Base-by-base conservation (phyloP, 1,140 invertebrate genomes). In the Lordiphosa collinella region DNA sequence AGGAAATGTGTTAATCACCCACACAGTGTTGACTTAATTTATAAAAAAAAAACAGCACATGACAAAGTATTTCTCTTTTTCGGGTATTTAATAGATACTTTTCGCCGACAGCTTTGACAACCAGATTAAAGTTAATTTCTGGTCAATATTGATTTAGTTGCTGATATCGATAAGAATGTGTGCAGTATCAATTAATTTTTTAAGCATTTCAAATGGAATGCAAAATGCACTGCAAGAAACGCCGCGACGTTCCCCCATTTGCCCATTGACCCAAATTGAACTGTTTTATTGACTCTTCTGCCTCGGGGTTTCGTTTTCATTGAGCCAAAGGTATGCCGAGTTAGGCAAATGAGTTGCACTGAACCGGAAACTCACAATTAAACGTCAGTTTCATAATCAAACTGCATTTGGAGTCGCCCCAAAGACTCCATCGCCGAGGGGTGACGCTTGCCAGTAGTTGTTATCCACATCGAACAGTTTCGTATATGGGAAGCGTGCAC, bases 301-400 rank as follows among this genome's bases (percentile, higher is more conserved):
- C 25, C 25, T 29, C 64, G 50, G 71, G 38, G 55, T 80, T 82
- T 82, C 76, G 59, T 70, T 75, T 82, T 66, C 76, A 75, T 82
- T 67, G 63, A 54, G 59, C 63, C 13, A 10, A 37, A 9, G 37
- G 32, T 49, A 36, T 49, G 34, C 47, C 16, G n/a, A 55, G 58
- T 66, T 62, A 67, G 68, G 51, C 72, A 67, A 78, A 73, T 78
- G 74, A 56, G 62, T 44, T 82, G 62, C 76, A 76, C 37, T 82
- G 78, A 84, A 82, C 76, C 76, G 76, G 78, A 82, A 82, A 82
- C 69, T 76, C 49, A 82, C 76, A 82, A 84, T 84, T 76, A 84
- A 80, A 41, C 61, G 48, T 57, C 57, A 41, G 58, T 79, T 79
- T 73, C 74, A 73, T 79, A 78, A 79, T 64, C 50, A 46, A 58